Conservation (phyloP, 1,140 invertebrate species). For the Rhagoletis zephyria region DNA sequence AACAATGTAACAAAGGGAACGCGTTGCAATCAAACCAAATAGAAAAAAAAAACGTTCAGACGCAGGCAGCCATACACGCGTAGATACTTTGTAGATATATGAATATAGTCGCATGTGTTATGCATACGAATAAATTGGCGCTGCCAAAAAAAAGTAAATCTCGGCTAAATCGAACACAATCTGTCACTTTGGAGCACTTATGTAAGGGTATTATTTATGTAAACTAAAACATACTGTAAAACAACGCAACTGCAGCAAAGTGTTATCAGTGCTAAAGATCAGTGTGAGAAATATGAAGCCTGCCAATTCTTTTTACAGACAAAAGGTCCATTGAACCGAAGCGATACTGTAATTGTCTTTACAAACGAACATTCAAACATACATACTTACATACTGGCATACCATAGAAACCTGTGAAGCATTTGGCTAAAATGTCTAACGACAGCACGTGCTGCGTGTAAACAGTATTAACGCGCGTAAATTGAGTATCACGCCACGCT, state of each 20-base stretch:
- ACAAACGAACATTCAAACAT: not conserved
- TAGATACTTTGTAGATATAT: not conserved
- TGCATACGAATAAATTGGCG: too few species aligned
- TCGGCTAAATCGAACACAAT: not conserved
- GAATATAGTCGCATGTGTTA: not conserved
- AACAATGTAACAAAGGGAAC: not conserved
- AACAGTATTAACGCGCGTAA: conserved; percentile 31
- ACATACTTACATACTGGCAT: not conserved
- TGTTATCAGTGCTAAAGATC: too few species aligned
- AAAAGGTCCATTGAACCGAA: too few species aligned
- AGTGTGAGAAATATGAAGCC: too few species aligned
- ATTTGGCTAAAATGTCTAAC: not conserved
- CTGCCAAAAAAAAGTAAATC: too few species aligned
- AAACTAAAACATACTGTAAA: too few species aligned
- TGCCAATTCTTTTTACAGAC: too few species aligned
- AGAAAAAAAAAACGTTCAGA: not conserved
- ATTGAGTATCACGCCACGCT: not conserved
- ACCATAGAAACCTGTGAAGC: not conserved
- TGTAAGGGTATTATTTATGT: not conserved
- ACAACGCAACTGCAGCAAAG: too few species aligned
- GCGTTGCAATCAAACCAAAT: not conserved
- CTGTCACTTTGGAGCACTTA: not conserved
- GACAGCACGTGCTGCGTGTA: conserved; percentile 13
- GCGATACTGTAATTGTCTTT: not conserved
- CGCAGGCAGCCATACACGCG: not conserved